Base-by-base conservation (phyloP, 2,797 vertebrate species). In the Rallus crepitans region DNA sequence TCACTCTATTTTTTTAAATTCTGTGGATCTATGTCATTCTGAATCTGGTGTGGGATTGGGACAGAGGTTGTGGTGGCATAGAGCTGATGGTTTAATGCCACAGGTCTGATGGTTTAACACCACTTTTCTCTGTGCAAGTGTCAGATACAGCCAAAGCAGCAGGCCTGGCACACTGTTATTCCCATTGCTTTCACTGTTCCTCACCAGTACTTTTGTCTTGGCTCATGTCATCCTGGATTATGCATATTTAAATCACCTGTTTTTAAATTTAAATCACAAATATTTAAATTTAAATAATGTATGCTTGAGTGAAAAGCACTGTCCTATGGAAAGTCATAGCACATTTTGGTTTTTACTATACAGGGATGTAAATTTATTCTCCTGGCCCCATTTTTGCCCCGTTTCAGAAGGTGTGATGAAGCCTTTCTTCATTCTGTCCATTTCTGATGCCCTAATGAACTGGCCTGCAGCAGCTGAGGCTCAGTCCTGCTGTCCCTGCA, bases 381-480 rank as follows among this genome's bases (percentile, higher is more conserved):
- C 18, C 33, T 71, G 60, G 47, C 30, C 13, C 4, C 7, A 4
- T 37, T 85, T 90, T 63, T 92, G 23, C 10, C 11, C 0, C 50
- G 15, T 39, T 90, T 81, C 21, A 64, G 66, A 85, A 47, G 33
- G 16, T n/a, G 16, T 8, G 9, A 21, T 56, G 68, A 88, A 73
- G 65, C 30, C 10, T 25, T 59, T 59, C 40, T 78, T 80, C 28
- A 15, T 88, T 66, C 63, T 57, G 27, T 71, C 65, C 5, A 1
- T 80, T 82, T 65, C 52, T 71, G 47, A n/a, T 55, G 17, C 66
- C 19, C 11, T 79, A 39, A 47, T 40, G 52, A 64, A n/a, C 25
- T 57, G 56, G 45, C 16, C 17, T 86, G 53, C 65, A 86, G 48
- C 0, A 0, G 4, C 7, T 71, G 48, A 75, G n/a, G 25, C n/a